phyloP scores from a whole-genome alignment of 2,888 invertebrate genomes.

The Colletes collaris region DNA sequence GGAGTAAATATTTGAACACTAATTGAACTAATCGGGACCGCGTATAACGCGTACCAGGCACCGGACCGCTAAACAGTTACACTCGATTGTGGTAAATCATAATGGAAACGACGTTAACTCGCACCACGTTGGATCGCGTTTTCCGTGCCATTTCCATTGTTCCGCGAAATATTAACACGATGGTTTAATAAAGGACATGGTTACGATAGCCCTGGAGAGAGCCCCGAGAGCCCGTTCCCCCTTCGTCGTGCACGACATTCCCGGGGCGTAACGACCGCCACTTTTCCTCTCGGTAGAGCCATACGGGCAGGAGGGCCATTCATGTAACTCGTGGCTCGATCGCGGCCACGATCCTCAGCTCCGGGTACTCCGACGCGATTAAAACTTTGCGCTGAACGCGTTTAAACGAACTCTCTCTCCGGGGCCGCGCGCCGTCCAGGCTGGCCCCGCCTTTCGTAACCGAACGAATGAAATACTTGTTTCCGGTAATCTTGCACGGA shows the following conservation, averaged over 20 bases:
- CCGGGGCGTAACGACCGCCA: neutral
- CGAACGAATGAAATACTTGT: slow-evolving; percentile 2
- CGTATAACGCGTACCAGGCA: slow-evolving; percentile 44
- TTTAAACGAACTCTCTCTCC: slow-evolving; percentile 4
- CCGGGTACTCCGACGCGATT: slow-evolving; percentile 3
- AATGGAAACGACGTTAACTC: slow-evolving; percentile 67
- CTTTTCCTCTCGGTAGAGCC: neutral
- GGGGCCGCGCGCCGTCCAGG: neutral
- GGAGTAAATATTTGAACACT: slow-evolving; percentile 72
- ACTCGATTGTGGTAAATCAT: slow-evolving; percentile 71
- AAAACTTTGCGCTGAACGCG: slow-evolving; percentile 30
- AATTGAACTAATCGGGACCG: slow-evolving; percentile 69
- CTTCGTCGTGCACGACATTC: slow-evolving; percentile 1
- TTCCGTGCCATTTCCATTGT: slow-evolving; percentile 52
- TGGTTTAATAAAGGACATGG: slow-evolving; percentile 45
- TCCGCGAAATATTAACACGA: slow-evolving; percentile 54
- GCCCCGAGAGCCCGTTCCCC: neutral
- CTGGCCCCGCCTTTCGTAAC: neutral
- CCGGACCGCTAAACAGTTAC: slow-evolving; percentile 65
- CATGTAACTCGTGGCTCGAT: slow-evolving; percentile 2
- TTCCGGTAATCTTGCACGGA: slow-evolving; percentile 6
- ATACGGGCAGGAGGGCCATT: too few relatives aligned
- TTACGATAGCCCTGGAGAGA: neutral
- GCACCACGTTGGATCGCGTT: slow-evolving; percentile 49
- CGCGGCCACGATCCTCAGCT: slow-evolving; percentile 3